Percentiles rank a stretch among this genome's conserved stretches.
These are phyloP conservation scores for Lamellibrachia luymesi DNA, from an alignment of 1,140 invertebrate species.

Conservation along the genomic window DNA sequence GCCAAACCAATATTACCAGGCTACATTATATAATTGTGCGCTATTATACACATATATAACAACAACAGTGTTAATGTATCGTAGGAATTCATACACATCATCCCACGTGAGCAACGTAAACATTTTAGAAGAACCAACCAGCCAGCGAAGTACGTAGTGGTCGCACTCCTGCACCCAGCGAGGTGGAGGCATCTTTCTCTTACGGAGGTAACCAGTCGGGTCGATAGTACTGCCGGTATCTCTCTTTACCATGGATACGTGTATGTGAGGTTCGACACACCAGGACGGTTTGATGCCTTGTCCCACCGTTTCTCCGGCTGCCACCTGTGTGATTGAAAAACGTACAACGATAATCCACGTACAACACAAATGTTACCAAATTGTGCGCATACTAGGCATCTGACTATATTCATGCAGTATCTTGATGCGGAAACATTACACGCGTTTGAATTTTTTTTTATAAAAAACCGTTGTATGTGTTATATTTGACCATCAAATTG, in stretches of 20 bases:
- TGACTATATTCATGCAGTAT: too few species aligned
- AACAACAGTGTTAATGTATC: too few species aligned
- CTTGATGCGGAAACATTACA: too few species aligned
- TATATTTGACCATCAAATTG: too few species aligned
- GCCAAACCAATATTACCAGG: too few species aligned
- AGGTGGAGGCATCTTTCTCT: neutral
- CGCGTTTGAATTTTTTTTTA: too few species aligned
- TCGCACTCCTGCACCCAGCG: neutral
- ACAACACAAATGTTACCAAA: too few species aligned
- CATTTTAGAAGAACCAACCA: neutral
- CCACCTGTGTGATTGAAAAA: neutral
- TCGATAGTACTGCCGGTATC: neutral
- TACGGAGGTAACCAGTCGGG: neutral
- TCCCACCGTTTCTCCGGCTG: neutral
- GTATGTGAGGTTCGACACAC: neutral
- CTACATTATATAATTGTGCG: too few species aligned
- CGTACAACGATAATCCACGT: neutral
- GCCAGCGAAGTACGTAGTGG: neutral
- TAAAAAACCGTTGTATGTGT: too few species aligned
- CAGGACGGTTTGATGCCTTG: neutral
- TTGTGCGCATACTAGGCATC: too few species aligned
- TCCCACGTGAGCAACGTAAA: neutral
- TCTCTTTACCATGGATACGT: neutral
- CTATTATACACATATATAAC: too few species aligned
- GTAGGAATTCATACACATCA: too few species aligned